Evolutionary conservation across 2,888 invertebrate species (phyloP).

Genomic region (Catocala nupta): DNA sequence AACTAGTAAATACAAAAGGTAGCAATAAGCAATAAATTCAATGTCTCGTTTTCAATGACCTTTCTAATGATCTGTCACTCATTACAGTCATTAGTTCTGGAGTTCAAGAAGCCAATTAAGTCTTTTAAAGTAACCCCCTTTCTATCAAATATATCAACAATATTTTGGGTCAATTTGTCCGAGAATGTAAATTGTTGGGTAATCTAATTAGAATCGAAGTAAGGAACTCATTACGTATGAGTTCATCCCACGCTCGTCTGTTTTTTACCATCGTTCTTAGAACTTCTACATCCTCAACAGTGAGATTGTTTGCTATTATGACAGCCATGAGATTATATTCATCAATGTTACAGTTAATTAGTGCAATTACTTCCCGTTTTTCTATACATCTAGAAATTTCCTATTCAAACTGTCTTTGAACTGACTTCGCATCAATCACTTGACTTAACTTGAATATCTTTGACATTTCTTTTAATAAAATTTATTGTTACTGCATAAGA

Average conservation of each 20-base stretch:
- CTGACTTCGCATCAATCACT: background rate
- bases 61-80: constrained; percentile 5
- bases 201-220: background rate
- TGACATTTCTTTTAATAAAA: too few species aligned
- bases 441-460: too few species aligned
- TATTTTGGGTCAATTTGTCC: too few species aligned
- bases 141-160: background rate
- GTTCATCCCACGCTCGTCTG: constrained; percentile 2
- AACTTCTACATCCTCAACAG: constrained; percentile 26
- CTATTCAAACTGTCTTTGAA: background rate
- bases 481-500: too few species aligned
- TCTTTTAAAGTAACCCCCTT: background rate
- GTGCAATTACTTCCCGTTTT: constrained; percentile 20
- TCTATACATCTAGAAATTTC: constrained; percentile 2
- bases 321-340: constrained; percentile 30
- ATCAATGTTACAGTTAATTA: constrained; percentile 24
- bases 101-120: background rate
- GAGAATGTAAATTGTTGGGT: background rate
- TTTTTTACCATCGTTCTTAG: background rate
- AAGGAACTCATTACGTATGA: constrained; percentile 3
- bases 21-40: background rate
- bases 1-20: background rate
- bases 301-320: constrained; percentile 34
- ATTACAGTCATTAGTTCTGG: background rate
- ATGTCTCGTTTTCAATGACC: background rate